phyloP scores from a whole-genome alignment of 2,888 invertebrate genomes.

The Rhaphigaster nebulosa region DNA sequence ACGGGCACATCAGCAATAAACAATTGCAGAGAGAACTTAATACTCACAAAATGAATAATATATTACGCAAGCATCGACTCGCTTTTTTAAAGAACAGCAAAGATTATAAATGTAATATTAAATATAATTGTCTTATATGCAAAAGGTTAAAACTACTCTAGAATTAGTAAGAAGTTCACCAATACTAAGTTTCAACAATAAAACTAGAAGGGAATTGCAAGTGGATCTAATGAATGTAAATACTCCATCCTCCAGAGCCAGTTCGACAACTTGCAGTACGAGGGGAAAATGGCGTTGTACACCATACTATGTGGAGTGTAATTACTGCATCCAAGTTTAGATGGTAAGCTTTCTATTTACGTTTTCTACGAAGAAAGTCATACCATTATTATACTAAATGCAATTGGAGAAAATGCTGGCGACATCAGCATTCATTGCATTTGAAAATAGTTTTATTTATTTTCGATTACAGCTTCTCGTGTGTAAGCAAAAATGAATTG shows the following conservation, averaged over 20 bases:
- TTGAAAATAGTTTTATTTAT: neutral
- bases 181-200: neutral
- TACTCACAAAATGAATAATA: no score
- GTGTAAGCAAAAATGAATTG: neutral
- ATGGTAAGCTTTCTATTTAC: neutral
- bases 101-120: no score
- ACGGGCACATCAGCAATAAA: no score
- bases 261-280: neutral
- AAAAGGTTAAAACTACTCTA: neutral
- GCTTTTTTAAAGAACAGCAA: no score
- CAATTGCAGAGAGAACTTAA: no score
- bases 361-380: constrained; percentile 4
- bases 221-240: neutral
- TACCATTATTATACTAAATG: neutral
- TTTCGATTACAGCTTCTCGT: neutral
- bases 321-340: neutral
- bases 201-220: neutral
- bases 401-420: neutral
- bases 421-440: neutral
- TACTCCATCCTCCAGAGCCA: neutral
- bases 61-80: no score
- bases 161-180: neutral
- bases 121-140: neutral
- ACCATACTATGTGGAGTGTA: neutral
- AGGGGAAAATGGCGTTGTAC: neutral